Percentiles rank a stretch among this genome's conserved stretches.
phyloP scores from a whole-genome alignment of 2,797 vertebrate species.

The Squalus acanthias region DNA sequence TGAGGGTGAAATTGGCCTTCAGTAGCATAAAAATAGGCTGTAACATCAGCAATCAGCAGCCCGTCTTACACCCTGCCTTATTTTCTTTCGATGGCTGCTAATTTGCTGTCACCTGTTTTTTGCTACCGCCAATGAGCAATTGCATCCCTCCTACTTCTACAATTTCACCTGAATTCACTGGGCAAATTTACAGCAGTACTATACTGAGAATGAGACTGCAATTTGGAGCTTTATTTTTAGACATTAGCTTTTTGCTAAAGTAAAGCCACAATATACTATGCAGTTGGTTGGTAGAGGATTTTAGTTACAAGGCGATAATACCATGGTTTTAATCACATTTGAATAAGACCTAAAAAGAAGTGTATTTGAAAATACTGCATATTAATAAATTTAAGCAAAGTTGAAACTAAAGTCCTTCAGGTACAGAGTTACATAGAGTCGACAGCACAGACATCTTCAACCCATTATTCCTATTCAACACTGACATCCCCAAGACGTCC shows the following conservation, averaged over 20 bases:
- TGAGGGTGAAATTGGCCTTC: background rate
- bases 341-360: background rate
- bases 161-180: background rate
- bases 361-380: background rate
- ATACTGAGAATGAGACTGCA: background rate
- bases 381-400: background rate
- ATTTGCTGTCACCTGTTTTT: background rate
- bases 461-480: background rate
- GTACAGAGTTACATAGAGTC: background rate
- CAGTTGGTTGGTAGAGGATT: background rate
- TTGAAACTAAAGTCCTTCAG: background rate
- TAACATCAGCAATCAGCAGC: background rate
- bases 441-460: background rate
- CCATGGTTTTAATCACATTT: background rate
- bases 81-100: background rate
- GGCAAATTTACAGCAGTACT: background rate
- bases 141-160: background rate
- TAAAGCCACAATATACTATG: background rate
- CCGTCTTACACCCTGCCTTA: background rate
- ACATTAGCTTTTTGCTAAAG: background rate
- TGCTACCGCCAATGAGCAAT: background rate
- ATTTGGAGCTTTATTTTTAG: background rate
- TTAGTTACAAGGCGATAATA: background rate
- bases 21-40: background rate
- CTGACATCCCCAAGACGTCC: background rate